Base-by-base conservation (phyloP, 2,888 invertebrate genomes). In the Eupithecia inturbata region DNA sequence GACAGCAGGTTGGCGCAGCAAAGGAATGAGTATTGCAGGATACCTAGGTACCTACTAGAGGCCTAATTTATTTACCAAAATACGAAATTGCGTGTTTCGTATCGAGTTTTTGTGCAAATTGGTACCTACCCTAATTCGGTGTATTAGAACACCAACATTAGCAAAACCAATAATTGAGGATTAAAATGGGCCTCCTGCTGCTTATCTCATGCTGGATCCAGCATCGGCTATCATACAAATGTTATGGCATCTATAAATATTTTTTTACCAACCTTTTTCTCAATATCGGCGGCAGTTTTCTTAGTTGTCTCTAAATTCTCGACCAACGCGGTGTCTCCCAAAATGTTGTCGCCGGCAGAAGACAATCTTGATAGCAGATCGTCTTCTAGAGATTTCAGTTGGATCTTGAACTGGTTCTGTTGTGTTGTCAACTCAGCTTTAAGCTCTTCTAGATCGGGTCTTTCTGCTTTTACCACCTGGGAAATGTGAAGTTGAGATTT, bases 281-380 rank as follows among this genome's bases (percentile, higher is more conserved):
- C 98, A 85, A 99, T 98, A 94, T 99, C 99, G 9, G 98, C 98
- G 0, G 99, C 99, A 5, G 99, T 99, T 84, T 97, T 96, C 91
- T 99, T 99, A 0, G 99, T 99, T 1, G 97, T 98, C 92, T 99
- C 99, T 79, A 99, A 95, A 93, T 99, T 99, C 90, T 99, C 99
- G 0, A 99, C 99, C 68, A 99, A 95, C 14, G 98, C 98, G 0
- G 98, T 98, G 89, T 99, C 99, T 19, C 98, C 99, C 60, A 99
- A 94, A 85, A 99, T 97, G 92, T 99, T 98, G 78, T 97, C 98
- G 70, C 98, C 98, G 7, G 99, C 99, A 3, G 98, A 98, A 1
- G 98, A 98, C 73, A 99, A 92, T 71, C 98, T 95, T 0, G 98
- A 98, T 0, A 99, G 94, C 19, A 99, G 95, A 88, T 98, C 98